A percentile compares a stretch with the other conserved stretches of the same genome.
phyloP scores from a whole-genome alignment of 1,140 invertebrate genomes.

The Philotrypesis tridentata region DNA sequence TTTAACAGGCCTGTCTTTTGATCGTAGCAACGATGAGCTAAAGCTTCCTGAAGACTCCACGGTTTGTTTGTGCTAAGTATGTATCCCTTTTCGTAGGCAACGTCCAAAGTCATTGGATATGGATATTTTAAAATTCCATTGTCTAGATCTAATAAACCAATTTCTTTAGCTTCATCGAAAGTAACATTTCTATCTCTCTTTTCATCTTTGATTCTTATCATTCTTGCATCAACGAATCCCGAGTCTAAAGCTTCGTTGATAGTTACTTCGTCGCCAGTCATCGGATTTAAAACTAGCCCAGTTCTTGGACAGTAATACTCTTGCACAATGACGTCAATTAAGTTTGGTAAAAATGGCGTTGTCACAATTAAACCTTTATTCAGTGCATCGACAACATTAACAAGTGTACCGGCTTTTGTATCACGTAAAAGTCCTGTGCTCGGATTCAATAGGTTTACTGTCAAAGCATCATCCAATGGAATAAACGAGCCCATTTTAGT shows the following conservation, averaged over 20 bases:
- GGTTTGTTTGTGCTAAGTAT: slow-evolving; percentile 84
- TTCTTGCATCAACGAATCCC: slow-evolving; percentile 82
- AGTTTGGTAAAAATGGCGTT: slow-evolving; percentile 79
- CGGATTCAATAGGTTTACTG: slow-evolving; percentile 80
- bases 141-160: slow-evolving; percentile 81
- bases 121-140: slow-evolving; percentile 81
- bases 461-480: slow-evolving; percentile 81
- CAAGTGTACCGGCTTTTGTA: slow-evolving; percentile 78
- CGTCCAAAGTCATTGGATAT: slow-evolving; percentile 80
- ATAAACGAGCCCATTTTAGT: slow-evolving; percentile 80
- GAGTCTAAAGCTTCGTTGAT: slow-evolving; percentile 82
- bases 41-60: slow-evolving; percentile 88
- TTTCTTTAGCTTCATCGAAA: slow-evolving; percentile 81
- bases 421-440: slow-evolving; percentile 80
- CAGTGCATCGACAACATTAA: slow-evolving; percentile 82
- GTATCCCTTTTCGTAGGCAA: slow-evolving; percentile 85
- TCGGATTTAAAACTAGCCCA: slow-evolving; percentile 87
- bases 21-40: slow-evolving; percentile 89
- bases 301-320: slow-evolving; percentile 86
- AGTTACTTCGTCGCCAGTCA: slow-evolving; percentile 82
- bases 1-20: slow-evolving; percentile 83
- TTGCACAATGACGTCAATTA: slow-evolving; percentile 84
- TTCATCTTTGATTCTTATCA: slow-evolving; percentile 84
- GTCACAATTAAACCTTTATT: slow-evolving; percentile 81
- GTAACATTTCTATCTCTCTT: slow-evolving; percentile 79